Base-by-base conservation (phyloP, 2,888 invertebrate species). In the Hyposoter didymator region DNA sequence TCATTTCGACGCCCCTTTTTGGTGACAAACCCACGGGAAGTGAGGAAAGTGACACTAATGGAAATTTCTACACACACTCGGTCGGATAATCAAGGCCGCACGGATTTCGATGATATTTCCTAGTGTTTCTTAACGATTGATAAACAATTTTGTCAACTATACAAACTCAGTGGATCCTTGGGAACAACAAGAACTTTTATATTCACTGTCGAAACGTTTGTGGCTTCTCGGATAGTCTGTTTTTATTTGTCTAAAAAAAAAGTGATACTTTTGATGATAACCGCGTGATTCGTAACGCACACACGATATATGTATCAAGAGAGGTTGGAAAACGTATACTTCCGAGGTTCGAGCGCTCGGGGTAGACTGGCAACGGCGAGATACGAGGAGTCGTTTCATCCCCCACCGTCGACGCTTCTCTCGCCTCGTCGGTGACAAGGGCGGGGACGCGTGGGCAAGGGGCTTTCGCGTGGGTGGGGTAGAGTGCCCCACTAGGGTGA, bases 361-460 rank as follows among this genome's bases (percentile, higher is more conserved):
- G 82, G 78, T 79, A 87, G 88, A 88, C 88, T 88, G 88, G 87
- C 87, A 62, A 52, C 86, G 78, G 84, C 86, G 82, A 88, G 86
- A 86, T 87, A 84, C 87, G 86, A 87, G 78, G 82, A 87, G 82
- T 80, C 79, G 82, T 80, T 82, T 74, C 82, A 81, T 78, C 87
- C 88, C 87, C 86, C 86, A 86, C 86, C 85, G 72, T 78, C 52
- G 69, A 22, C 69, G 67, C 32, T 52, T 67, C 76, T 78, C 76
- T 78, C 76, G 67, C 76, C 32, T 47, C 69, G 28, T 39, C 66
- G 64, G 47, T 73, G 66, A 72, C 76, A 79, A 80, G 67, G 72
- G 82, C 67, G 85, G 82, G 82, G 85, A 85, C 72, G 79, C 79
- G 79, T 82, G 79, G 75, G 62, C 79, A 74, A 75, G 72, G 70